Conservation (phyloP, 2,888 invertebrate genomes). For the Drosophila mulleri region DNA sequence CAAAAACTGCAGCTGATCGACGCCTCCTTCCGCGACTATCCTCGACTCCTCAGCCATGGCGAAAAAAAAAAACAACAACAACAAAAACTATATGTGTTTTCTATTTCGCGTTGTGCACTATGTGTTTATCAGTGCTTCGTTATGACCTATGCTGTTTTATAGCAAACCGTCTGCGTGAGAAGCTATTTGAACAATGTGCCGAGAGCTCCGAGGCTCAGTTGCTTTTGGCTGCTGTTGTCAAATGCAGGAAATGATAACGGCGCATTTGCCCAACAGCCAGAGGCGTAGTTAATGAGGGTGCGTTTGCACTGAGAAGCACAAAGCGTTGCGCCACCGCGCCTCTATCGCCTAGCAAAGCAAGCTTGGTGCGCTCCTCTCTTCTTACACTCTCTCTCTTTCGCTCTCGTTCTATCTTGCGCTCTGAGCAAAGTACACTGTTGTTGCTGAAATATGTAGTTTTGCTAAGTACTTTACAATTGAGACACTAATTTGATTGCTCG, state of each 20-base stretch:
- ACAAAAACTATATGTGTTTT: not conserved
- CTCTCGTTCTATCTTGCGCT: not conserved
- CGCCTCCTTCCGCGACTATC: not conserved
- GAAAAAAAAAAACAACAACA: not conserved
- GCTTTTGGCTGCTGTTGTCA: conserved; percentile 38
- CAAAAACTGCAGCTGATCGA: conserved; percentile 60
- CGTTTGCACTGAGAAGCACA: not conserved
- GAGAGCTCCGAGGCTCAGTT: conserved; percentile 12
- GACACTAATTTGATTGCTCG: conserved; percentile 40
- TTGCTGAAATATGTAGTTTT: conserved; percentile 34
- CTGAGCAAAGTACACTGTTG: conserved; percentile 27
- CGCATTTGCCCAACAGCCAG: conserved; percentile 21
- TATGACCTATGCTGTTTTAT: not conserved
- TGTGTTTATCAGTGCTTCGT: conserved; percentile 2
- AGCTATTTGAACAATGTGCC: conserved; percentile 50
- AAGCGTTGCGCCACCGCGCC: conserved; percentile 23
- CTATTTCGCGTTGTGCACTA: not conserved
- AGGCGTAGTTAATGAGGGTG: conserved; percentile 19
- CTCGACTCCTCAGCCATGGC: conserved; percentile 44
- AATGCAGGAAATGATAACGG: conserved; percentile 50
- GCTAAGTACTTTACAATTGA: conserved; percentile 51
- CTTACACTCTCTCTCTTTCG: conserved; percentile 2
- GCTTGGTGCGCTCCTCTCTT: conserved; percentile 2
- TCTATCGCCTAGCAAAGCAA: not conserved
- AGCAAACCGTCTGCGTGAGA: conserved; percentile 40